A percentile compares a stretch with the other conserved stretches of the same genome.
These are phyloP conservation scores for Steinernema carpocapsae DNA, from an alignment of 2,888 invertebrate genomes.

Conservation along the genomic window DNA sequence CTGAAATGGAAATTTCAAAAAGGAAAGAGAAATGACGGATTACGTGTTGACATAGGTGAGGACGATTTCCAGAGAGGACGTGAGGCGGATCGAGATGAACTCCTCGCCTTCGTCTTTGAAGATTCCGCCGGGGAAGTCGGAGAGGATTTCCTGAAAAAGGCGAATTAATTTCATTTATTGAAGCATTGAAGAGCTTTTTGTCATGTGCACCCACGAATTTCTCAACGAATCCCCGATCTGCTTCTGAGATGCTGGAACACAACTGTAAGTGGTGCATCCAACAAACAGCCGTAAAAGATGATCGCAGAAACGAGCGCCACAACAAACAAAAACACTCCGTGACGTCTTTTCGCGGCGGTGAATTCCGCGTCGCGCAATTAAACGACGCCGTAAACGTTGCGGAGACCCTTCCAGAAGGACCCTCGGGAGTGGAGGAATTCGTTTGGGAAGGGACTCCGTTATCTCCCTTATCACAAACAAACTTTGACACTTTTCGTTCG, in stretches of 20 bases:
- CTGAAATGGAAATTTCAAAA: constrained; percentile 29
- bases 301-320: no score
- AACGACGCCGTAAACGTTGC: background rate
- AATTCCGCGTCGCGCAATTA: background rate
- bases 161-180: background rate
- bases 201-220: no score
- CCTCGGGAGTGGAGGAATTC: no score
- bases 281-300: no score
- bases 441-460: background rate
- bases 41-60: constrained; percentile 45
- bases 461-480: background rate
- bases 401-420: no score
- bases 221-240: no score
- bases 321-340: no score
- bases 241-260: no score
- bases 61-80: constrained; percentile 42
- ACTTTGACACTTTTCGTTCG: background rate
- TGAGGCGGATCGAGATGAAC: constrained; percentile 42
- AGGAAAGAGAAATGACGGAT: background rate
- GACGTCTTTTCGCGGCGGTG: background rate
- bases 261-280: no score
- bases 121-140: constrained; percentile 48
- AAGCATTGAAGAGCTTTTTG: background rate
- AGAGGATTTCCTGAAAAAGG: constrained; percentile 43
- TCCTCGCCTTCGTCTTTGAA: constrained; percentile 45